Evolutionary conservation across 1,140 invertebrate genomes (phyloP), one percentile per base, ranked within the genome.

Genomic region (Cotesia glomerata): DNA sequence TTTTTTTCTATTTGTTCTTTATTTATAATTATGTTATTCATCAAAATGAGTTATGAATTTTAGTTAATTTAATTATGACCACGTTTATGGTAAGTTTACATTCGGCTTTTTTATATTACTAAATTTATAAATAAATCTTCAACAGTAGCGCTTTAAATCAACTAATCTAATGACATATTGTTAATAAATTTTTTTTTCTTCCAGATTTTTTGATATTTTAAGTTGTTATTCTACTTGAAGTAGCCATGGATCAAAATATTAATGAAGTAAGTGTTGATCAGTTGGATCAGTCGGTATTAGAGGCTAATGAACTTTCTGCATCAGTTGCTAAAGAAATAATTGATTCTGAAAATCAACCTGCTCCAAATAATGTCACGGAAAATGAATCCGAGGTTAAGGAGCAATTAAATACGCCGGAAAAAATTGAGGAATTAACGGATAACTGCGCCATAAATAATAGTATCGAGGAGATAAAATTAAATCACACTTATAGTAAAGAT

Each of bases 61-160:
- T 49, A 8, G 49, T 64, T 9, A 14, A 13, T 13, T 16, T 1
- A 26, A 64, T n/a, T 13, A 49, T 35, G 36, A 64, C 45, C 7
- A 64, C n/a, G 36, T 64, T 45, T 64, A 64, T 64, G 39, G 62
- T 64, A 64, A 64, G 62, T 45, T 64, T 49, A 45, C 39, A 64
- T 34, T 58, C 56, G 56, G 56, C 39, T 49, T 64, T 64, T 49
- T 18, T n/a, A 36, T 63, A n/a, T 34, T 16, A 5, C n/a, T 63
- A 5, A 14, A 39, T 26, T 61, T 61, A 39, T 16, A 63, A 13
- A 9, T 26, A 61, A 26, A 61, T 61, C 18, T 11, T 13, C 2
- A 5, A 9, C 5, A 13, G 32, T 18, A 32, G 26, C 26, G 26
- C 16, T 59, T 59, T 5, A 34, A 18, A 59, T 59, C 7, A 13